Percentiles rank a stretch among this genome's conserved stretches.
Conservation (phyloP, 2,113 vertebrate genomes). For the Cololabis saira region DNA sequence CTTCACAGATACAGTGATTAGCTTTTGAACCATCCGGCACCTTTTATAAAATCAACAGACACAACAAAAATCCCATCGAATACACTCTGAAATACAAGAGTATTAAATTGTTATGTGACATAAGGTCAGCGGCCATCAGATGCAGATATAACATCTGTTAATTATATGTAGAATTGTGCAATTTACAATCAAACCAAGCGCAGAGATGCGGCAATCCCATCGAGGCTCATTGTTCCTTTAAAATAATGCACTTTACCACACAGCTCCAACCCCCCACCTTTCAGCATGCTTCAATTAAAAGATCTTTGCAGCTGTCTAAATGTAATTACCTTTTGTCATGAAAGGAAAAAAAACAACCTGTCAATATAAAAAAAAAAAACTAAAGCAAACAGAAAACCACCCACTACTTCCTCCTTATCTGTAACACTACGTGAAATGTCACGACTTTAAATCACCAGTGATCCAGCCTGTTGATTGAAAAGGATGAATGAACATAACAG, state of each 20-base stretch:
- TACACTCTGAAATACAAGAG: no score
- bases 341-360: not conserved
- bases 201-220: not conserved
- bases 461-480: slow-evolving; percentile 13
- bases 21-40: no score
- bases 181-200: not conserved
- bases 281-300: not conserved
- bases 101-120: no score
- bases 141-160: not conserved
- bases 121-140: no score
- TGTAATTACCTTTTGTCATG: slow-evolving; percentile 11
- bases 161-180: not conserved
- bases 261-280: slow-evolving; percentile 20
- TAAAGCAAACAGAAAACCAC: slow-evolving; percentile 4
- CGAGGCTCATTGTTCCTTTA: slow-evolving; percentile 19
- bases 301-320: slow-evolving; percentile 2
- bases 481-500: not conserved
- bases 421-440: not conserved
- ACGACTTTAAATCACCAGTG: not conserved
- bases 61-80: no score
- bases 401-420: slow-evolving; percentile 33
- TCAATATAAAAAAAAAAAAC: not conserved
- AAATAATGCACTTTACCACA: slow-evolving; percentile 6
- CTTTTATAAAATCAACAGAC: no score
- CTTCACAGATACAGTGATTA: no score